A percentile compares a stretch with the other conserved stretches of the same genome.
Conservation (phyloP, 2,113 vertebrate species). For the Rynchops niger region DNA sequence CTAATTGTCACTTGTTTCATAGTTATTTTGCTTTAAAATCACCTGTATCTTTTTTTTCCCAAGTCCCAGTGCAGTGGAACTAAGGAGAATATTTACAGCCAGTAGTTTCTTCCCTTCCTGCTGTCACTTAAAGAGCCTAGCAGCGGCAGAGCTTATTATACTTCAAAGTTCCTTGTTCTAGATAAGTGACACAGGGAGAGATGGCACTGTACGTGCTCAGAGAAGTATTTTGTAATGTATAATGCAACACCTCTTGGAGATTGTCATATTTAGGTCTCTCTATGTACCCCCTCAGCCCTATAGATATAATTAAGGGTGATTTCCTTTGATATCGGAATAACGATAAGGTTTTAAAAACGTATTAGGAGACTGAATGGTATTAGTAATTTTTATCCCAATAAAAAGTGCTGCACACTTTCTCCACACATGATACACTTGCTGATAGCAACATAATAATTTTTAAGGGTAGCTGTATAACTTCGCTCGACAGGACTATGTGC, state of each 20-base stretch:
- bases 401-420: not conserved
- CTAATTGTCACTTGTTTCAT: not conserved
- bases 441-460: not conserved
- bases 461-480: not conserved
- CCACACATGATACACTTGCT: not conserved
- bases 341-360: not conserved
- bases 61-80: not conserved
- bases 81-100: not conserved
- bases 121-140: not conserved
- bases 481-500: not conserved
- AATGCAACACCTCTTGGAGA: not conserved
- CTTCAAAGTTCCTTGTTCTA: conserved; percentile 5
- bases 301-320: not conserved
- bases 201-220: not conserved
- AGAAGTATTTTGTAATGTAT: not conserved
- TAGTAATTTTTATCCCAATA: not conserved
- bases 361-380: not conserved
- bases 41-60: not conserved
- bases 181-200: not conserved
- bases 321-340: not conserved
- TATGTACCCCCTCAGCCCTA: not conserved
- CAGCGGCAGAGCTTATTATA: not conserved
- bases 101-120: not conserved
- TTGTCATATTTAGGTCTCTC: not conserved
- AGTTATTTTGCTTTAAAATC: not conserved